Base-by-base conservation (phyloP, 2,888 invertebrate genomes). In the Parelbella ahira region DNA sequence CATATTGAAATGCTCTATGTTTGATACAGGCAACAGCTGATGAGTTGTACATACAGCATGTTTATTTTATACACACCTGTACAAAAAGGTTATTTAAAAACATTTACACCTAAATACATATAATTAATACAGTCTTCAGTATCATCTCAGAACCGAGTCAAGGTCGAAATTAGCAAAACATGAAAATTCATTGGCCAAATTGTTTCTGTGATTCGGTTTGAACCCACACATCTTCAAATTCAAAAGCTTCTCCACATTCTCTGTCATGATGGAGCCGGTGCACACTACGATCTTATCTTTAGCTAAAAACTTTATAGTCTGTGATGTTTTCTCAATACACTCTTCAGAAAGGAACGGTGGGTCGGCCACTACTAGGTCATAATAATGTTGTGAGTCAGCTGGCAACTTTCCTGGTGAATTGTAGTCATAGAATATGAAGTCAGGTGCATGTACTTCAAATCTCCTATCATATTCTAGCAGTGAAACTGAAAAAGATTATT, bases 331-430 rank as follows among this genome's bases (percentile, higher is more conserved):
- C 0, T 91, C 89, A 30, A 98, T 88, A 74, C 98, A 98, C 69
- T 98, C 98, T 54, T 96, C 93, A 0, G 97, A 94, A 1, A 99
- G 87, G 77, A 98, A 98, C 0, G 99, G 99, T 1, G 99, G 98
- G 82, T 99, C 98, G 0, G 94, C 96, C 37, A 99, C 88, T 0
- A 98, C 93, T 11, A 98, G 68, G 74, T 97, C 95, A 70, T 93
- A 97, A 28, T 82, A 68, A 10, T 81, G 78, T 1, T 82, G 56
- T 6, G 91, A 77, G 5, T 93, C 90, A 18, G 84, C 67, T 0
- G 93, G 91, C 6, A 95, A 61, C 30, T 91, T 89, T 5, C 93
- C 88, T 0, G 96, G 96, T 5, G 82, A 72, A 58, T 95, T 96
- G 71, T 97, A 98, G 76, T 99, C 97, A 64, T 97, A 99, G 50